A percentile compares a stretch with the other conserved stretches of the same genome.
Evolutionary conservation across 2,888 invertebrate genomes (phyloP).

Genomic region (Ectropis crepuscularia): DNA sequence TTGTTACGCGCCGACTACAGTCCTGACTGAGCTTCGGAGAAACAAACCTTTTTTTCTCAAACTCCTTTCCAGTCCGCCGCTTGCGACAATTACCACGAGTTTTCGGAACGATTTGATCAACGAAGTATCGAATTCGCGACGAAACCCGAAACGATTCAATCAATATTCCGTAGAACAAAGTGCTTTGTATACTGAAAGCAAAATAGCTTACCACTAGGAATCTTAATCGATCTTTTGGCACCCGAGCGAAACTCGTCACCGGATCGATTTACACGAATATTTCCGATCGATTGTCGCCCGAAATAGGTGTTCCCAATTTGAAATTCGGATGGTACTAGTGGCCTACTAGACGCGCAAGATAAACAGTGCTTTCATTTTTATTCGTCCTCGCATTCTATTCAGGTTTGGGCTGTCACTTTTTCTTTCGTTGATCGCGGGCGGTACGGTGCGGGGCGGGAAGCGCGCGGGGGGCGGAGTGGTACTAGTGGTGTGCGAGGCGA

Average conservation of each 20-base stretch:
- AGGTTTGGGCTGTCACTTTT: constrained; percentile 83
- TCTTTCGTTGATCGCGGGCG: constrained; percentile 67
- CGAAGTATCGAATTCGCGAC: constrained; percentile 46
- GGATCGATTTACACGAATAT: constrained; percentile 21
- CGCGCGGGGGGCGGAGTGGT: constrained; percentile 17
- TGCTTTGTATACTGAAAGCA: constrained; percentile 23
- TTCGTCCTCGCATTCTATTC: constrained; percentile 81
- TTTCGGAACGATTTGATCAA: constrained; percentile 55
- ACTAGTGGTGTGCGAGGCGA: constrained; percentile 49
- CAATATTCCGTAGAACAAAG: constrained; percentile 39
- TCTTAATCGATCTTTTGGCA: constrained; percentile 40
- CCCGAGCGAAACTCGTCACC: constrained; percentile 15
- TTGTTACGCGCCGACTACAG: constrained; percentile 38
- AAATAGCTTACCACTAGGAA: constrained; percentile 61
- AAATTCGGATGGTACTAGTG: constrained; percentile 42
- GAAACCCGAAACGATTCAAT: constrained; percentile 51
- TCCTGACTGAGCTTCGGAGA: constrained; percentile 55
- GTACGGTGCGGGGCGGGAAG: constrained; percentile 9
- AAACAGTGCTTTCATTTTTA: constrained; percentile 81
- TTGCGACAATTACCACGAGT: constrained; percentile 53
- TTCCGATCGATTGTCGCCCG: constrained; percentile 34
- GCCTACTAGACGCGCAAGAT: constrained; percentile 53
- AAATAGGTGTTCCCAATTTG: constrained; percentile 37
- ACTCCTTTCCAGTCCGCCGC: constrained; percentile 59
- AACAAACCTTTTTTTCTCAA: constrained; percentile 56